A percentile compares a stretch with the other conserved stretches of the same genome.
phyloP scores from a whole-genome alignment of 2,888 invertebrate species.

The Liposcelis brunnea region DNA sequence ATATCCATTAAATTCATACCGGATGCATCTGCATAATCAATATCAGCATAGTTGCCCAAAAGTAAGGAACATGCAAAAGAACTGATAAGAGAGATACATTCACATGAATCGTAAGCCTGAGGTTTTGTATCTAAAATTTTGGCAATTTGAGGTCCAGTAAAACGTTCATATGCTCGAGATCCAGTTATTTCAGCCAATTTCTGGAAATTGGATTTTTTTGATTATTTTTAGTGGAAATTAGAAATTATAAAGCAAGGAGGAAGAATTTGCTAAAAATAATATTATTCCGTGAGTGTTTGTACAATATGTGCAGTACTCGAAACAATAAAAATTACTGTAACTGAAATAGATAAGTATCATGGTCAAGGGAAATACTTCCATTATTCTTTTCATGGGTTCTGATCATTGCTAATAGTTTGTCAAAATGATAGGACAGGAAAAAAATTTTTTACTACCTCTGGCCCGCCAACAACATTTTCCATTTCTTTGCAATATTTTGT shows the following conservation, averaged over 20 bases:
- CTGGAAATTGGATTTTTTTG: conserved; percentile 28
- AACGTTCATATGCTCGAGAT: conserved; percentile 73
- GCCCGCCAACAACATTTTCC: conserved; percentile 66
- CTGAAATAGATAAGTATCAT: too few relatives aligned
- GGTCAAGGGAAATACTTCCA: too few relatives aligned
- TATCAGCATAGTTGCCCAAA: conserved; percentile 71
- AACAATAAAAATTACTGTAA: too few relatives aligned
- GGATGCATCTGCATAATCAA: conserved; percentile 83
- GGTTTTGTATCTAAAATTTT: conserved; percentile 60
- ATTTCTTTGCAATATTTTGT: conserved; percentile 54
- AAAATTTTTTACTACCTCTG: too few relatives aligned
- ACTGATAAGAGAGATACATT: conserved; percentile 83
- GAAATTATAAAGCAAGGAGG: too few relatives aligned
- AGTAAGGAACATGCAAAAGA: conserved; percentile 83
- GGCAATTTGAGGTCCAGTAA: conserved; percentile 86
- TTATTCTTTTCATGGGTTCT: too few relatives aligned
- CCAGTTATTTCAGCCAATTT: conserved; percentile 66
- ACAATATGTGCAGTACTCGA: too few relatives aligned
- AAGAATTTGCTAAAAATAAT: too few relatives aligned
- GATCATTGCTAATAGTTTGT: too few relatives aligned
- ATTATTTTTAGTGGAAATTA: too few relatives aligned
- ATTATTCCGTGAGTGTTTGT: too few relatives aligned
- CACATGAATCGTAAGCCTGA: conserved; percentile 42
- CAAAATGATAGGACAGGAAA: too few relatives aligned
- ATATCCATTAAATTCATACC: conserved; percentile 94